Conservation (phyloP, 2,888 invertebrate genomes). For the Seira musarum region DNA sequence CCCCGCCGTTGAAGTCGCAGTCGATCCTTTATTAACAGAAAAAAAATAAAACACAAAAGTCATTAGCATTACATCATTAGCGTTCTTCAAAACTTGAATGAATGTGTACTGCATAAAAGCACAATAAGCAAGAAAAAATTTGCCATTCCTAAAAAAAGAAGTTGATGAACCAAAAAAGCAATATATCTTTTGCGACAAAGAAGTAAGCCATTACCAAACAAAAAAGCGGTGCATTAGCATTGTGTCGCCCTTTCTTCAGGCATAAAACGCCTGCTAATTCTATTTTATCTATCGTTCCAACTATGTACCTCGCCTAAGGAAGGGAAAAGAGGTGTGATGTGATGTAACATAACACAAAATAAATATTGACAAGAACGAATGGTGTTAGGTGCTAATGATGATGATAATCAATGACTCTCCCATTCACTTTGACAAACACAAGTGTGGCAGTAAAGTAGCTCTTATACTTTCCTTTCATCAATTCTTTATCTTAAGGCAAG, state of each 20-base stretch:
- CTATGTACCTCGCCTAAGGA: no score
- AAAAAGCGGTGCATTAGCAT: constrained; percentile 5
- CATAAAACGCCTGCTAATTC: no score
- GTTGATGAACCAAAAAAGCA: constrained; percentile 48
- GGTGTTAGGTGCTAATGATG: constrained; percentile 52
- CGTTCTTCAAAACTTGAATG: constrained; percentile 10
- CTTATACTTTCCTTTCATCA: constrained; percentile 47
- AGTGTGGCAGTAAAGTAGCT: constrained; percentile 35
- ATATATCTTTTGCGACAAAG: constrained; percentile 37
- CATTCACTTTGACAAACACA: constrained; percentile 18
- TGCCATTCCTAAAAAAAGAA: neutral
- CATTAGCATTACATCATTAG: constrained; percentile 46
- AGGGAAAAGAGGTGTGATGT: no score
- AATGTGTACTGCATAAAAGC: constrained; percentile 34
- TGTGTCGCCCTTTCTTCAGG: no score
- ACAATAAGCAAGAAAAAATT: neutral
- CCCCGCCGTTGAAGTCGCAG: constrained; percentile 65
- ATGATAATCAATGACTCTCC: constrained; percentile 52
- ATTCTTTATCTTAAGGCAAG: constrained; percentile 38
- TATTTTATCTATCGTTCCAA: no score
- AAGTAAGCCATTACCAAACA: constrained; percentile 39
- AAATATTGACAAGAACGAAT: constrained; percentile 46
- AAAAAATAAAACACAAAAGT: constrained; percentile 40
- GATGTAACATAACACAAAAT: constrained; percentile 48
- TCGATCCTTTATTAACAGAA: constrained; percentile 62